phyloP scores from a whole-genome alignment of 2,113 vertebrate species.

The Microcebus tavaratra region DNA sequence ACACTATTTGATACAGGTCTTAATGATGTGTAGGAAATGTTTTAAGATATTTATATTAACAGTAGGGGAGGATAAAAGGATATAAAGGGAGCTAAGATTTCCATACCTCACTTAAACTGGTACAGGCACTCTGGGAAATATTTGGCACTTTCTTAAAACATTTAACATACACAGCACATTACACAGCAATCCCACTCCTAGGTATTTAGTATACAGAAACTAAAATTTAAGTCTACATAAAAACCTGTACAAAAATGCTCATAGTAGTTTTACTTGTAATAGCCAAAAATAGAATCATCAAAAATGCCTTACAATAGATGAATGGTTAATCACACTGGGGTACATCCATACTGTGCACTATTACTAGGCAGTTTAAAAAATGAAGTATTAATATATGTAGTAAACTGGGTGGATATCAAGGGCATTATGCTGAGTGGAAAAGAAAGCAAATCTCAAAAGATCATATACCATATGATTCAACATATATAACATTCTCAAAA shows the following conservation, averaged over 20 bases:
- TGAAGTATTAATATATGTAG: neutral
- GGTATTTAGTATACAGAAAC: neutral
- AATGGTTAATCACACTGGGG: neutral
- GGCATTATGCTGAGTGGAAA: neutral
- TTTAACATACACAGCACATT: neutral
- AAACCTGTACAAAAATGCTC: neutral
- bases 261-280: neutral
- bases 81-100: neutral
- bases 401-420: neutral
- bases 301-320: neutral
- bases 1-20: neutral
- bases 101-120: neutral
- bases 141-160: neutral
- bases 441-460: neutral
- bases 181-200: neutral
- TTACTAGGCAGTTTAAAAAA: neutral
- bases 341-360: neutral
- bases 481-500: neutral
- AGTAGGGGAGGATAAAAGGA: neutral
- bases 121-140: neutral
- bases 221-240: neutral
- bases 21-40: neutral
- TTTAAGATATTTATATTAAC: neutral
- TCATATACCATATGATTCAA: neutral
- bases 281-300: neutral